Evolutionary conservation across 2,113 vertebrate species (phyloP).

Genomic region (Emydocephalus ijimae): DNA sequence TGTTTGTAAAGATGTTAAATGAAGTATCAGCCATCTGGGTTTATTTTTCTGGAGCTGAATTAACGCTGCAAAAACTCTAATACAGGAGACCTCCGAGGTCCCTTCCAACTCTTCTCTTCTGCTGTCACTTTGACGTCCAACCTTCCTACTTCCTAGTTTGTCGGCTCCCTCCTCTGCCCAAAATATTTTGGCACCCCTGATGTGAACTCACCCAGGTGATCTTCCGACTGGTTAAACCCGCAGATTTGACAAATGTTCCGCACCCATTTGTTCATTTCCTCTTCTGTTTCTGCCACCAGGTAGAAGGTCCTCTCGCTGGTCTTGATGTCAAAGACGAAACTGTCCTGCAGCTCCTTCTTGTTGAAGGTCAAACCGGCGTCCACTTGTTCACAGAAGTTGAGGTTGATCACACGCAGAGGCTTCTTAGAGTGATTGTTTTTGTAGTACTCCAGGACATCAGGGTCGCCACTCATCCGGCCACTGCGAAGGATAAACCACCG

Average conservation of each 20-base stretch:
- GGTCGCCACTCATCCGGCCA: slow-evolving; percentile 95
- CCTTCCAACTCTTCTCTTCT: no score
- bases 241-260: slow-evolving; percentile 97
- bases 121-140: not conserved
- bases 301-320: slow-evolving; percentile 96
- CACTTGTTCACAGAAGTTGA: slow-evolving; percentile 96
- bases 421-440: slow-evolving; percentile 98
- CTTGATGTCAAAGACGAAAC: slow-evolving; percentile 97
- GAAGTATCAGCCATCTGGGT: no score
- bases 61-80: no score
- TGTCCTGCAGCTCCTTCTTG: slow-evolving; percentile 97
- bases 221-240: slow-evolving; percentile 96
- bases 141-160: not conserved
- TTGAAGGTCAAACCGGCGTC: slow-evolving; percentile 95
- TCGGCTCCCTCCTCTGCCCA: not conserved
- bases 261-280: slow-evolving; percentile 99
- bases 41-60: no score
- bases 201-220: slow-evolving; percentile 78
- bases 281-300: slow-evolving; percentile 94
- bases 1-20: no score
- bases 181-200: not conserved
- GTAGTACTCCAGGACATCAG: slow-evolving; percentile 97
- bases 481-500: slow-evolving; percentile 97
- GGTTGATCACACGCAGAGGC: slow-evolving; percentile 92
- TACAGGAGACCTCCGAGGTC: no score